Evolutionary conservation across 2,888 invertebrate genomes (phyloP), one percentile per base, ranked within the genome.

Genomic region (Sinelater perroti): DNA sequence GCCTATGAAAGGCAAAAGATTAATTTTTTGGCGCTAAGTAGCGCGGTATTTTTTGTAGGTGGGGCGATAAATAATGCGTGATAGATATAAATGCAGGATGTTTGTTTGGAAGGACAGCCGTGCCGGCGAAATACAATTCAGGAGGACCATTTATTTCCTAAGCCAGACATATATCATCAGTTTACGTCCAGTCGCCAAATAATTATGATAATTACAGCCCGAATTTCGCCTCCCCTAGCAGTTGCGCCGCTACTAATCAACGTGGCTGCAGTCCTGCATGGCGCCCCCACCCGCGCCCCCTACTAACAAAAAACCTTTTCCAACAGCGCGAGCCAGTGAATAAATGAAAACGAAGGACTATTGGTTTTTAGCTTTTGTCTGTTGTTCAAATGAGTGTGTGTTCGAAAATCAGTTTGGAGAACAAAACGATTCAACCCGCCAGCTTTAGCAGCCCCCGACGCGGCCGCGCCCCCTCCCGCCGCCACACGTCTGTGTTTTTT

Each of bases 301-400:
- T 70, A 71, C 72, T 74, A 75, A 76, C 72, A 76, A 76, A 77
- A 77, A 77, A 75, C 75, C 75, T 77, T 78, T 77, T 76, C 77
- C 77, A 77, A 77, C 77, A 76, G 73, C 76, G 72, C 73, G 74
- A 74, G 74, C 73, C 72, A 73, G 74, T 75, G 76, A 78, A 78
- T 78, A 78, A 78, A 78, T 78, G 78, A 78, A 78, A 78, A 78
- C 77, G 78, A 78, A 78, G 78, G 77, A 77, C 77, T 77, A 78
- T 78, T 78, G 78, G 78, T 78, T 78, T 78, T 78, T 77, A 75
- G 77, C 78, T 78, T 78, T 78, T 78, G 78, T 78, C 73, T 74
- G 75, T 73, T 75, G 76, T 76, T 75, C 74, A 75, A 75, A 76
- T 68, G 71, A 70, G 70, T 71, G 64, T 70, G 64, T 64, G 66